phyloP scores from a whole-genome alignment of 2,888 invertebrate species.

The Apodemia duryi region DNA sequence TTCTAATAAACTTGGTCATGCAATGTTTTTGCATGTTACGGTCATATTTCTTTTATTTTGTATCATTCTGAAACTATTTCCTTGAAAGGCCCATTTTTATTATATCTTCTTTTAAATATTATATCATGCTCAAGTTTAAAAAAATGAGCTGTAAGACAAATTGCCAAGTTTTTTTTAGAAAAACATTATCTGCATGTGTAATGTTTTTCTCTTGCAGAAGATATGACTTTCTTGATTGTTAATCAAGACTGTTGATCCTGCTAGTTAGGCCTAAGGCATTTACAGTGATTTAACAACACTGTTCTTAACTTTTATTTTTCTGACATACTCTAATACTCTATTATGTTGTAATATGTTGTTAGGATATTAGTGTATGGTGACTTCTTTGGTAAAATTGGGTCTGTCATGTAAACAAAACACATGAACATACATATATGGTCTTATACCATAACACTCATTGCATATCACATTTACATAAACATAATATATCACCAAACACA shows the following conservation, averaged over 20 bases:
- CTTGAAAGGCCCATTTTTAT: conserved; percentile 20
- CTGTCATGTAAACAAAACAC: conserved; percentile 20
- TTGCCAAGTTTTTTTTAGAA: not conserved
- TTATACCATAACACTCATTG: conserved; percentile 12
- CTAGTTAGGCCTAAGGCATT: not conserved
- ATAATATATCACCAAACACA: conserved; percentile 19
- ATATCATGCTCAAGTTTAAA: too few relatives aligned
- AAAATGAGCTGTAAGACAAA: too few relatives aligned
- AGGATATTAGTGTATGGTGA: not conserved
- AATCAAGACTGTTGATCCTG: not conserved
- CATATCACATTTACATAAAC: conserved; percentile 5
- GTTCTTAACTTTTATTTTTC: not conserved
- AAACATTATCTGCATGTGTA: not conserved
- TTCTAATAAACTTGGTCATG: conserved; percentile 9
- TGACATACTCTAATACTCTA: not conserved
- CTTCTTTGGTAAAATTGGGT: conserved; percentile 14
- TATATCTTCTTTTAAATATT: not conserved
- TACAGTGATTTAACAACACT: not conserved
- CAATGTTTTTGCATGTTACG: conserved; percentile 6
- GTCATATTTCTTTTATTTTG: conserved; percentile 12
- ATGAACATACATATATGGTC: not conserved
- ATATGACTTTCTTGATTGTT: not conserved
- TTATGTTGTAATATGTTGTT: not conserved
- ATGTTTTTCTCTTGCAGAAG: not conserved
- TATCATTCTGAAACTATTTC: conserved; percentile 23